Evolutionary conservation across 2,113 vertebrate genomes (phyloP).

Genomic region (Percopsis transmontana): DNA sequence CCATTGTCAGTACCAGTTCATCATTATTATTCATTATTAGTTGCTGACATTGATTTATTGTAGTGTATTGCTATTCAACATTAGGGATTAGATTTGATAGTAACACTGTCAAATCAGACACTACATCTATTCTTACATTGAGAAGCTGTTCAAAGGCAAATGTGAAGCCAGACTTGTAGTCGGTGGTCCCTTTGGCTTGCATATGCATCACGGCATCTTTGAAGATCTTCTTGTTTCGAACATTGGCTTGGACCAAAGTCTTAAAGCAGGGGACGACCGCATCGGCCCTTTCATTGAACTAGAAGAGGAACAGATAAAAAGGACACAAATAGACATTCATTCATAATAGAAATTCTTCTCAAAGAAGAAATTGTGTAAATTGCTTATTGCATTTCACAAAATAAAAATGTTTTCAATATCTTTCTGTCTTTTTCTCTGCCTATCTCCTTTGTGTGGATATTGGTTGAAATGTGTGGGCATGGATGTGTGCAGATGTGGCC

Average conservation of each 20-base stretch:
- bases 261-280: conserved; percentile 94
- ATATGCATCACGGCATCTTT: conserved; percentile 93
- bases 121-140: conserved; percentile 83
- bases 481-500: conserved; percentile 63
- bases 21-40: too few species aligned
- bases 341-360: not conserved
- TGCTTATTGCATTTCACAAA: conserved; percentile 10
- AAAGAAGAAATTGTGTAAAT: not conserved
- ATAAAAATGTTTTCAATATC: conserved; percentile 9
- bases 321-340: not conserved
- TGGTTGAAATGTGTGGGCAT: conserved; percentile 25
- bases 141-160: conserved; percentile 98
- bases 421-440: not conserved
- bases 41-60: too few species aligned
- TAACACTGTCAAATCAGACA: conserved; percentile 11
- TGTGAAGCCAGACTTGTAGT: conserved; percentile 98
- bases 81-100: conserved; percentile 40
- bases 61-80: too few species aligned
- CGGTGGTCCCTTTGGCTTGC: conserved; percentile 95
- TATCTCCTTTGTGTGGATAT: conserved; percentile 13
- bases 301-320: conserved; percentile 26
- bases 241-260: conserved; percentile 95
- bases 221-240: conserved; percentile 98
- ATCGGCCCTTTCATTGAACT: conserved; percentile 97
- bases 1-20: conserved; percentile 38